Conservation (phyloP, 2,113 vertebrate genomes). For the Delphinapterus leucas region DNA sequence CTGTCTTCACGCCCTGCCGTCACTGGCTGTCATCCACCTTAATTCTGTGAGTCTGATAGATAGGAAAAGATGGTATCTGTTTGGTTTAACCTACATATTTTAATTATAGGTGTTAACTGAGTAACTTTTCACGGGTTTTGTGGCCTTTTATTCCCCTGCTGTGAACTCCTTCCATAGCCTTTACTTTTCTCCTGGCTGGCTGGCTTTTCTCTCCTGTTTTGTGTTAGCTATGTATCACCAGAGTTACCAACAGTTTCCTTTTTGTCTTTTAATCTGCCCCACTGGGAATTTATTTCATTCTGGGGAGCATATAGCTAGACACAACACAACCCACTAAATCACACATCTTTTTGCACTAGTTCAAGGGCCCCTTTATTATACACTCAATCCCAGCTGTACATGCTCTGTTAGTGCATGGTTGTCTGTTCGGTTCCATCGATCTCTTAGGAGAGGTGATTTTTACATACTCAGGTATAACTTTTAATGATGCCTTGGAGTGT, state of each 20-base stretch:
- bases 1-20: too few species aligned
- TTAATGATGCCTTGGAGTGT: neutral
- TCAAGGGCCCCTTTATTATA: neutral
- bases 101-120: neutral
- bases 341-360: too few species aligned
- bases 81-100: neutral
- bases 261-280: neutral
- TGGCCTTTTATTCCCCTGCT: neutral
- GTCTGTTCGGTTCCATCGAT: accelerated
- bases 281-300: neutral
- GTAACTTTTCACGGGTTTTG: accelerated
- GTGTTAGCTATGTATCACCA: neutral
- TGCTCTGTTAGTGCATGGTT: accelerated
- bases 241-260: too few species aligned
- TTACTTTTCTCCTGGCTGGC: neutral
- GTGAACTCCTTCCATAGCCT: neutral
- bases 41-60: neutral
- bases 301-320: neutral
- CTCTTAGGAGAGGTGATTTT: neutral
- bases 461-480: neutral
- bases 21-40: accelerated
- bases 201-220: neutral
- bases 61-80: neutral
- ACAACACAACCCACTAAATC: accelerated
- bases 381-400: accelerated